Evolutionary conservation across 2,113 vertebrate species (phyloP).

Genomic region (Rafetus swinhoei): DNA sequence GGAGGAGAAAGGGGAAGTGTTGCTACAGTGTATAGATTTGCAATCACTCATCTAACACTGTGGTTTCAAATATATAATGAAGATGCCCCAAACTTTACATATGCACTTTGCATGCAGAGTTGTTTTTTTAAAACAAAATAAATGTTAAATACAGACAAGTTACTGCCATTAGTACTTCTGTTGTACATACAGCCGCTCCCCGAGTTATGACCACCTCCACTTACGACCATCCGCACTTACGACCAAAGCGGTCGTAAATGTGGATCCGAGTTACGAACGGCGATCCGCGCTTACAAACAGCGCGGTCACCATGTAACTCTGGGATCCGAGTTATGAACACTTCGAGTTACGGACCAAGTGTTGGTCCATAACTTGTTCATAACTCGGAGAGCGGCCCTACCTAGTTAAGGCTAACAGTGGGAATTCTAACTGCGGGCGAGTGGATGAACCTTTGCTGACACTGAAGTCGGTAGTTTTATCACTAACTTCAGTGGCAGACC

Average conservation of each 20-base stretch:
- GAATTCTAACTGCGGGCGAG: not conserved
- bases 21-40: not conserved
- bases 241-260: too few relatives aligned
- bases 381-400: too few relatives aligned
- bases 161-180: fast-evolving
- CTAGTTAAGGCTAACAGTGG: conserved; percentile 3
- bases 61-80: not conserved
- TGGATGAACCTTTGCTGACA: not conserved
- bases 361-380: too few relatives aligned
- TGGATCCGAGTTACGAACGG: too few relatives aligned
- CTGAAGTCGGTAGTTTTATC: conserved; percentile 29
- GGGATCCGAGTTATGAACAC: too few relatives aligned
- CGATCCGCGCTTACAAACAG: too few relatives aligned
- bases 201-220: too few relatives aligned
- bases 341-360: too few relatives aligned
- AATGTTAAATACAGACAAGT: not conserved
- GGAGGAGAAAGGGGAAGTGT: not conserved
- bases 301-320: too few relatives aligned
- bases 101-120: not conserved
- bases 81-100: not conserved
- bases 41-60: not conserved
- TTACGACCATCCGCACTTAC: too few relatives aligned
- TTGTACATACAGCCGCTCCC: too few relatives aligned
- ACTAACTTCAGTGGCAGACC: not conserved
- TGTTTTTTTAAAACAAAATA: not conserved